Percentiles rank a stretch among this genome's conserved stretches.
Conservation (phyloP, 2,113 vertebrate genomes). For the Oenanthe melanoleuca region DNA sequence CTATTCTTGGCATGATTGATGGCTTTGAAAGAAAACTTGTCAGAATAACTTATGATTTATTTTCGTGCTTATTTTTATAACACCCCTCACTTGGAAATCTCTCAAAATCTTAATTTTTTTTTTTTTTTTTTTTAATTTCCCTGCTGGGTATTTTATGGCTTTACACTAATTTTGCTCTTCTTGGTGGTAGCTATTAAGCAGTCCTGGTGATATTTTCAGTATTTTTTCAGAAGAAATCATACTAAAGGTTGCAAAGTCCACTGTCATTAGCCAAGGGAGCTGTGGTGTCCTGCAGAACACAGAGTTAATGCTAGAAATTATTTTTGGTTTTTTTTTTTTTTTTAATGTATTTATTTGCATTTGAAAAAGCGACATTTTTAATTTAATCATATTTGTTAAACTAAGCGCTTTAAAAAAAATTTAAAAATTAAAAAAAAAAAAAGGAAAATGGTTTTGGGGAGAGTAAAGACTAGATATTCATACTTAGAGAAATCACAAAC, state of each 20-base stretch:
- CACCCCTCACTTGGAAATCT: constrained; percentile 2
- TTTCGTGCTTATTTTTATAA: constrained; percentile 58
- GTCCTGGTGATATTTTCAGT: background rate
- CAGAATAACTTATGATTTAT: constrained; percentile 35
- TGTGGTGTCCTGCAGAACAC: constrained; percentile 3
- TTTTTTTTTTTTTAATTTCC: background rate
- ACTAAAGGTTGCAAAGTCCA: constrained; percentile 3
- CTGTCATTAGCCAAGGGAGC: constrained; percentile 22
- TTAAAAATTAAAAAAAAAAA: background rate
- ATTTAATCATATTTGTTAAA: constrained; percentile 67
- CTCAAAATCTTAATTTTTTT: constrained; percentile 8
- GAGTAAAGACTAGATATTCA: constrained; percentile 38
- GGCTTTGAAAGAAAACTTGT: constrained; percentile 31
- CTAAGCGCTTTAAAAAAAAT: constrained; percentile 31
- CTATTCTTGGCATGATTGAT: constrained; percentile 33
- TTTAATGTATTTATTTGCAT: constrained; percentile 54
- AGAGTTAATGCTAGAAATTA: background rate
- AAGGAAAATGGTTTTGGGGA: background rate
- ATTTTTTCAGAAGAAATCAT: background rate
- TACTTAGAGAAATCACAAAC: constrained; percentile 3
- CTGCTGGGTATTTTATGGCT: background rate
- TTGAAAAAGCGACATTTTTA: constrained; percentile 31
- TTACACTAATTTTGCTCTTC: constrained; percentile 46
- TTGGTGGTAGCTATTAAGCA: background rate
- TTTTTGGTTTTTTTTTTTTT: background rate